These are phyloP conservation scores for Mya arenaria DNA, from an alignment of 1,140 invertebrate species.

Conservation along the genomic window DNA sequence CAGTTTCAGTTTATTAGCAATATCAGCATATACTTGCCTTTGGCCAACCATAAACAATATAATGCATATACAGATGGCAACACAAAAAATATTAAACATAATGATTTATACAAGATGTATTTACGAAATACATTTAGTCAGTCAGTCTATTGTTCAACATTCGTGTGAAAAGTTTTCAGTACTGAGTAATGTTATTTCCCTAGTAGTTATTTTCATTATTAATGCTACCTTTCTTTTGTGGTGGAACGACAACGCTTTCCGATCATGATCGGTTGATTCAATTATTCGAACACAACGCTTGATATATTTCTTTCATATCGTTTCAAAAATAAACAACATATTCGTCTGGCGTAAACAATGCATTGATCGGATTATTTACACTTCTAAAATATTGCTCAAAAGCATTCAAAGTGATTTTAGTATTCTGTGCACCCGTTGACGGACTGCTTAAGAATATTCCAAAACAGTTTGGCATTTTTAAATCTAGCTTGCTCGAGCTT, in stretches of 20 bases:
- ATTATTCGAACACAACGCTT: not conserved
- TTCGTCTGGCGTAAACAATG: not conserved
- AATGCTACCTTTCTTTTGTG: not conserved
- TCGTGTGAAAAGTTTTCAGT: not conserved
- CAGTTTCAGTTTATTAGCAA: no score
- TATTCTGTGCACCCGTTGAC: not conserved
- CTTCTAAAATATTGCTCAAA: constrained; percentile 18
- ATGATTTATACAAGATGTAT: no score
- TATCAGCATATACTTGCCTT: no score
- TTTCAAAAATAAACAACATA: not conserved
- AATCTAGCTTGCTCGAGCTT: not conserved
- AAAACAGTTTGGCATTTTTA: constrained; percentile 5
- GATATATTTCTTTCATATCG: not conserved
- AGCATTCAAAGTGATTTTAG: not conserved
- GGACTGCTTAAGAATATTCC: constrained; percentile 3
- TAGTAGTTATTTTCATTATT: not conserved
- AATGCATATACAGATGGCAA: no score
- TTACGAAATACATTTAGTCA: not conserved
- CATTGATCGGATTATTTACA: not conserved
- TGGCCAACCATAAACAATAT: no score
- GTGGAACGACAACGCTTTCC: not conserved
- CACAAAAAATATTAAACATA: no score
- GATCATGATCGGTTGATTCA: not conserved
- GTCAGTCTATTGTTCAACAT: not conserved
- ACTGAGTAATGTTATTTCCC: not conserved